Evolutionary conservation across 2,888 invertebrate species (phyloP).

Genomic region (Hymenopus coronatus): DNA sequence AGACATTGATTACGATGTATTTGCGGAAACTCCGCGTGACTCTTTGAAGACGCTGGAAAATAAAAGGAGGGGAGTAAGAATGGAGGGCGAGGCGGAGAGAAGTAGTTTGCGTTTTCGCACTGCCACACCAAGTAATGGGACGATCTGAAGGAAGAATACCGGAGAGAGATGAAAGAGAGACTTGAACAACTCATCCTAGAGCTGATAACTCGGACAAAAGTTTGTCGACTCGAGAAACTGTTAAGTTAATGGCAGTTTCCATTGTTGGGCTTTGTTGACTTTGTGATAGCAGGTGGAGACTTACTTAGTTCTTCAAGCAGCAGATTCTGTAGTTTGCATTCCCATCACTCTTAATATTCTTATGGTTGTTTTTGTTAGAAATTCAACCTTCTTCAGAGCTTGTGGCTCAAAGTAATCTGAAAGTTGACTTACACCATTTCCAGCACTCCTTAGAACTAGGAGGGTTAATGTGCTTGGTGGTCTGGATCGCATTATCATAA

Average conservation of each 20-base stretch:
- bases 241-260: slow-evolving; percentile 21
- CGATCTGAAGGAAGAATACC: not conserved
- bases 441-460: too few species aligned
- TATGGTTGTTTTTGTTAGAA: not conserved
- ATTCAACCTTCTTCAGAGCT: not conserved
- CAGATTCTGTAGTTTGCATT: not conserved
- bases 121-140: not conserved
- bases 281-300: slow-evolving; percentile 18
- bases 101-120: not conserved
- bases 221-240: slow-evolving; percentile 5
- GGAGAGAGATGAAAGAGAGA: not conserved
- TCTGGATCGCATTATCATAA: too few species aligned
- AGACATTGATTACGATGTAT: not conserved
- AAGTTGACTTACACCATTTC: too few species aligned
- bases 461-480: too few species aligned
- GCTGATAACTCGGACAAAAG: not conserved
- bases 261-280: slow-evolving; percentile 17
- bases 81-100: not conserved
- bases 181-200: not conserved
- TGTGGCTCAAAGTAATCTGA: too few species aligned
- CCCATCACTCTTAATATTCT: not conserved
- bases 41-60: not conserved
- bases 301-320: not conserved
- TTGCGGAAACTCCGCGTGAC: not conserved
- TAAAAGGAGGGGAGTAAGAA: not conserved